Evolutionary conservation across 2,888 invertebrate genomes (phyloP).

Genomic region (Lasioglossum villosulum): DNA sequence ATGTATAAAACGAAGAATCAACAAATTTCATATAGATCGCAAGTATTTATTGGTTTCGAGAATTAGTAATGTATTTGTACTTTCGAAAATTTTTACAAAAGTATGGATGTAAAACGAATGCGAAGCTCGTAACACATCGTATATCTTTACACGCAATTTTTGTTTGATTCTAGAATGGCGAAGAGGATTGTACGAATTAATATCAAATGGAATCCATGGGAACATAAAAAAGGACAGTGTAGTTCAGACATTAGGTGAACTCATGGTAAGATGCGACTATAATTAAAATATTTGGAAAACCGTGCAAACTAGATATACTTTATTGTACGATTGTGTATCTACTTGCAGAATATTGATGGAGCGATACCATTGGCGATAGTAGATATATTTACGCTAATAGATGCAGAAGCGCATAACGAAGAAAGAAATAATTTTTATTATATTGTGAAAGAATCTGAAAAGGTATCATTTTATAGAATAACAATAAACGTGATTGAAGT

Average conservation of each 20-base stretch:
- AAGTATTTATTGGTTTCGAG: not conserved
- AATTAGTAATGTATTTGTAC: not conserved
- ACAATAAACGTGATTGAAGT: not conserved
- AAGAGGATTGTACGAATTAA: conserved; percentile 91
- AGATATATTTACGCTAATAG: conserved; percentile 93
- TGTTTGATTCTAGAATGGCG: conserved; percentile 87
- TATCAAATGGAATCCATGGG: conserved; percentile 92
- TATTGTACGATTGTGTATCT: conserved; percentile 28
- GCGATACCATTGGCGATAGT: conserved; percentile 93
- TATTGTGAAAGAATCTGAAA: conserved; percentile 92
- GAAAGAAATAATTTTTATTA: conserved; percentile 91
- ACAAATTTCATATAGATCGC: not conserved
- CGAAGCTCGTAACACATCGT: not conserved
- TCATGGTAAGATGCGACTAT: conserved; percentile 87
- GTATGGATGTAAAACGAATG: not conserved
- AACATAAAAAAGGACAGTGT: conserved; percentile 92
- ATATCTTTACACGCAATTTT: conserved; percentile 5
- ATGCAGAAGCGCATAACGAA: conserved; percentile 92
- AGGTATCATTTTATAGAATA: conserved; percentile 84
- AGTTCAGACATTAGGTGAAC: conserved; percentile 89
- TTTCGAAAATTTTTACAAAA: not conserved
- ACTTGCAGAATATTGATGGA: conserved; percentile 89
- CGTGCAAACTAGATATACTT: not conserved
- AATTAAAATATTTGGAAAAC: not conserved
- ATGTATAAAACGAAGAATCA: not conserved